Evolutionary conservation across 2,797 vertebrate genomes (phyloP), one percentile per base, ranked within the genome.

Genomic region (Parauchenoglanis ngamensis): DNA sequence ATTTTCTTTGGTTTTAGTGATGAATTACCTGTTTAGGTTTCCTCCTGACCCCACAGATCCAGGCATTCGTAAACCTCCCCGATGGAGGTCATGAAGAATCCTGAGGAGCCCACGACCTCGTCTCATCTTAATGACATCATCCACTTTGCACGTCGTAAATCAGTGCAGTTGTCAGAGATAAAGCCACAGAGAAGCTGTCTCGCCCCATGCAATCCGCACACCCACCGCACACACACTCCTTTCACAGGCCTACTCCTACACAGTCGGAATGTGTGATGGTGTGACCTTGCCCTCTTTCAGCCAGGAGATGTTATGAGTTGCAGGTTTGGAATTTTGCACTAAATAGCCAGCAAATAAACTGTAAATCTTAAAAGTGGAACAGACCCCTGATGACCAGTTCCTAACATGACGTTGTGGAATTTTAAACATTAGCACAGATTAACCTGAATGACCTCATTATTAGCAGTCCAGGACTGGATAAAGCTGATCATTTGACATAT

Each of bases 41-140:
- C 35, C 84, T 75, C 59, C 19, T 85, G 73, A 85, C 59, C 84
- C 10, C 25, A 77, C n/a, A 77, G 84, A 77, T 49, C 84, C 73
- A 35, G 59, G 28, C 59, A 67, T 77, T 54, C 31, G 3, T 79
- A 79, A 77, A 67, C 85, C 40, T 68, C 75, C 13, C 46, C 4
- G 21, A 54, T 56, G 68, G 46, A 77, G 80, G 86, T 83, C 85
- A 78, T 4, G 25, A 76, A 65, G 56, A 49, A 63, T 83, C 86
- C 44, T 13, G 46, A 83, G 49, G 56, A 63, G 25, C 70, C 67
- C 57, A 57, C 7, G 46, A 54, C 28, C 70, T 75, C 19, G 23
- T 87, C 70, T 87, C 68, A 87, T 84, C 81, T 84, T 63, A 77
- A 77, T 87, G 80, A 87, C 86, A 77, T 87, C 86, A 87, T 77